These are phyloP conservation scores for Chouioia cunea DNA, from an alignment of 2,888 invertebrate species.

Conservation along the genomic window DNA sequence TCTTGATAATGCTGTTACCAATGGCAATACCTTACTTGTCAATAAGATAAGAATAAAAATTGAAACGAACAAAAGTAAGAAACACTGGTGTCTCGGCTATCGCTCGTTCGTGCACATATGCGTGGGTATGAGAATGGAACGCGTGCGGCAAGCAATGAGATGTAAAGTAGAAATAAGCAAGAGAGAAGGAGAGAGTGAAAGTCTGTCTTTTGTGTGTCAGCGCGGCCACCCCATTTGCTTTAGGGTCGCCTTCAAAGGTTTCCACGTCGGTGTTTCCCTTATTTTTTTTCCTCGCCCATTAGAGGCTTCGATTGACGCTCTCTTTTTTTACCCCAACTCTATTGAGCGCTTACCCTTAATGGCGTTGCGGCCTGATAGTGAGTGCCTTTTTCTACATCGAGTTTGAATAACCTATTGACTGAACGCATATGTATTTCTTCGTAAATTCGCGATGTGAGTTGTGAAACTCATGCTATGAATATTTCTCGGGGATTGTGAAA, in stretches of 20 bases:
- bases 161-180: background rate
- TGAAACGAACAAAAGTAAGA: too few species aligned
- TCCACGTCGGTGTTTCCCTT: slow-evolving; percentile 8
- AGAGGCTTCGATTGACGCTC: slow-evolving; percentile 9
- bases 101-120: too few species aligned
- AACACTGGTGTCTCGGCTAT: too few species aligned
- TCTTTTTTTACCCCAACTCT: background rate
- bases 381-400: slow-evolving; percentile 12
- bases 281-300: slow-evolving; percentile 15
- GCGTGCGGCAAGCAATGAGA: background rate
- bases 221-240: background rate
- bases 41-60: too few species aligned
- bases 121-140: too few species aligned
- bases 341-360: slow-evolving; percentile 18
- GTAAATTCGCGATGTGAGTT: background rate
- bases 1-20: too few species aligned
- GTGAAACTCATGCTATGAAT: slow-evolving; percentile 3
- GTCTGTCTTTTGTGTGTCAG: slow-evolving; percentile 16
- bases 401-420: background rate
- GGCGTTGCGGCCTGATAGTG: slow-evolving; percentile 6
- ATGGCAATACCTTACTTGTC: too few species aligned
- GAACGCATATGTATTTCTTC: background rate
- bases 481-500: too few species aligned
- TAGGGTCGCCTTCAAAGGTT: slow-evolving; percentile 29
- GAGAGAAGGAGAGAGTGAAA: background rate